Percentiles rank a stretch among this genome's conserved stretches.
These are phyloP conservation scores for Ara ararauna DNA, from an alignment of 2,797 vertebrate species.

Conservation along the genomic window DNA sequence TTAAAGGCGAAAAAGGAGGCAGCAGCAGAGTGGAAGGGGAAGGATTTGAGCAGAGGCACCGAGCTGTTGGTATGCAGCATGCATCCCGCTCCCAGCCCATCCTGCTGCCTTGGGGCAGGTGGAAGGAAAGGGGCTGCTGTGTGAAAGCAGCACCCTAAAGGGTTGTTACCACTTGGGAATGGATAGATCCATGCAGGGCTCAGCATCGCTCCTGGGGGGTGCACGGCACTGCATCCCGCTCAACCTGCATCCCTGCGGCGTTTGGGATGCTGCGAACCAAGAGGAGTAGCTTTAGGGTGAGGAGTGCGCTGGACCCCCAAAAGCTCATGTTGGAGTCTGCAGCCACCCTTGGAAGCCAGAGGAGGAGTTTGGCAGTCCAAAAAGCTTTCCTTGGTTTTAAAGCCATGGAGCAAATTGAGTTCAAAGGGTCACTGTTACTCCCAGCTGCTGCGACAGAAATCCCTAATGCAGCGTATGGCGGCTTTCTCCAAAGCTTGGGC, in stretches of 20 bases:
- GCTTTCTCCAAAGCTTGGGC: slow-evolving; percentile 31
- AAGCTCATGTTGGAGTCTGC: not conserved
- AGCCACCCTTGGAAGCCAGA: slow-evolving; percentile 24
- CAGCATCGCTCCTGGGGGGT: rapidly evolving
- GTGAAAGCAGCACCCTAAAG: not conserved
- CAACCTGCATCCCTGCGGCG: not conserved
- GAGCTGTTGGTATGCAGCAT: not conserved
- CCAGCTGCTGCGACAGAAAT: slow-evolving; percentile 62
- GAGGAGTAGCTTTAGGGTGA: not conserved
- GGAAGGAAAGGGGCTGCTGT: not conserved
- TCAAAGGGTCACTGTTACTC: slow-evolving; percentile 73
- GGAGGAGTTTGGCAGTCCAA: slow-evolving; percentile 22
- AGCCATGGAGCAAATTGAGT: slow-evolving; percentile 78
- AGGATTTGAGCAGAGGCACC: not conserved
- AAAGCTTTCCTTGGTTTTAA: slow-evolving; percentile 63
- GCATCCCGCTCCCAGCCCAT: not conserved
- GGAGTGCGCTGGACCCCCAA: rapidly evolving
- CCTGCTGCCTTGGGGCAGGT: not conserved
- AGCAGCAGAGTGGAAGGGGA: not conserved
- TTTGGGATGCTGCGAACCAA: not conserved
- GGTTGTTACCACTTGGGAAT: rapidly evolving
- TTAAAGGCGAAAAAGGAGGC: not conserved
- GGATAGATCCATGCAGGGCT: not conserved
- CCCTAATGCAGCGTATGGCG: slow-evolving; percentile 29
- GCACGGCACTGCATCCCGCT: rapidly evolving